Percentiles rank a stretch among this genome's conserved stretches.
Evolutionary conservation across 2,888 invertebrate species (phyloP).

Genomic region (Isoperla grammatica): DNA sequence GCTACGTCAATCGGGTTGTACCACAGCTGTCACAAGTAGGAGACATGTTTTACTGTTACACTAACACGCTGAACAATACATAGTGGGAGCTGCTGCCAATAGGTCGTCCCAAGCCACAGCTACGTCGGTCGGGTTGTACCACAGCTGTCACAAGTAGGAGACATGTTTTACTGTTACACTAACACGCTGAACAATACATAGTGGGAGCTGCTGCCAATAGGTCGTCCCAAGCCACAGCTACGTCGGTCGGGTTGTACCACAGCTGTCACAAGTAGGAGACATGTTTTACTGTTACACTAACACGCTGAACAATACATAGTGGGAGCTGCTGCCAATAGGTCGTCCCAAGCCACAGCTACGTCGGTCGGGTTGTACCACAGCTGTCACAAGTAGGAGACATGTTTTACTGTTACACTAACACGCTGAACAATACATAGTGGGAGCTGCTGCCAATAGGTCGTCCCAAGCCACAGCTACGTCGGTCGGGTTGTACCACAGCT

Average conservation of each 20-base stretch:
- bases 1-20: slow-evolving; percentile 50
- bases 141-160: slow-evolving; percentile 55
- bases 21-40: slow-evolving; percentile 63
- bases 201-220: slow-evolving; percentile 40
- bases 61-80: slow-evolving; percentile 39
- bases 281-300: too few species aligned
- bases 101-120: slow-evolving; percentile 46
- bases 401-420: too few species aligned
- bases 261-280: too few species aligned
- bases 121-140: slow-evolving; percentile 57
- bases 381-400: too few species aligned
- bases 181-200: slow-evolving; percentile 38
- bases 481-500: slow-evolving; percentile 65
- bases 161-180: too few species aligned
- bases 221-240: slow-evolving; percentile 44
- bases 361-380: slow-evolving; percentile 63
- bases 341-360: slow-evolving; percentile 44
- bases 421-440: slow-evolving; percentile 38
- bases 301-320: slow-evolving; percentile 38
- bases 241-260: slow-evolving; percentile 60
- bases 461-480: slow-evolving; percentile 45
- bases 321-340: slow-evolving; percentile 40
- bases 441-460: slow-evolving; percentile 39
- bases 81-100: slow-evolving; percentile 37
- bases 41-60: too few species aligned